Evolutionary conservation across 2,113 vertebrate species (phyloP).

Genomic region (Tympanuchus pallidicinctus): DNA sequence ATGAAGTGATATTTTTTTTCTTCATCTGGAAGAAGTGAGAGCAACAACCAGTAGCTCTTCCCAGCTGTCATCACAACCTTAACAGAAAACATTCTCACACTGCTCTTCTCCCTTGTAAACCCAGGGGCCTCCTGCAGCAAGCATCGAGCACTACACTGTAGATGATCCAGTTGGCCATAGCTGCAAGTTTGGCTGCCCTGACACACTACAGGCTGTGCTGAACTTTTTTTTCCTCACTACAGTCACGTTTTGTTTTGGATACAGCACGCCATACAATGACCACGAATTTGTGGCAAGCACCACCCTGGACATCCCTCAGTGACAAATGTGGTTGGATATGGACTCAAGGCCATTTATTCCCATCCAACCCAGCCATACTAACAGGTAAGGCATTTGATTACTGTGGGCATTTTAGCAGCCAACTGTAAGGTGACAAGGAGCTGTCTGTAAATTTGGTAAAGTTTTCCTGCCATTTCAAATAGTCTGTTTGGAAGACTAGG

Average conservation of each 20-base stretch:
- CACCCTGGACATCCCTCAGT: neutral
- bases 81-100: neutral
- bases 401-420: neutral
- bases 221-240: neutral
- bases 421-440: neutral
- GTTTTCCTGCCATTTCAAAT: neutral
- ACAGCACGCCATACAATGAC: neutral
- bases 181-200: neutral
- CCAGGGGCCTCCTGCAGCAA: neutral
- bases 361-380: neutral
- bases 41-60: neutral
- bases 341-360: neutral
- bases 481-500: neutral
- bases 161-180: neutral
- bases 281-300: neutral
- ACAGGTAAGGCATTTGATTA: neutral
- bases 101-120: neutral
- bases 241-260: neutral
- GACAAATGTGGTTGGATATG: neutral
- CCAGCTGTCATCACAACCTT: accelerated
- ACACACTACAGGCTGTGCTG: neutral
- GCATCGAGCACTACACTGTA: neutral
- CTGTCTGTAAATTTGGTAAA: neutral
- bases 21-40: neutral
- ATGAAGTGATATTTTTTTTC: neutral